Evolutionary conservation across 2,888 invertebrate species (phyloP).

Genomic region (Diarsia rubi): DNA sequence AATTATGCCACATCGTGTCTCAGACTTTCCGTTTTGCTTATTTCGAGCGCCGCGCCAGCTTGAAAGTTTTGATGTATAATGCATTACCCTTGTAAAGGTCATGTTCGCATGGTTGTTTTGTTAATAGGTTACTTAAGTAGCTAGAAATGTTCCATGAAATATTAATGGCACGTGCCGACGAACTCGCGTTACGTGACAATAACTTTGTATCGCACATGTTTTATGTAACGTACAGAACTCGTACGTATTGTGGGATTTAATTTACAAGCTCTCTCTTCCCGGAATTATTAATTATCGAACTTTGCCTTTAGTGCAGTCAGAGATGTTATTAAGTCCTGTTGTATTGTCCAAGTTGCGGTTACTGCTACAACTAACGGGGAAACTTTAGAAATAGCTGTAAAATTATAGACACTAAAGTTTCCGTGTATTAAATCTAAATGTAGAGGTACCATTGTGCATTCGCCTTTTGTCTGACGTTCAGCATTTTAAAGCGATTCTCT

Average conservation of each 20-base stretch:
- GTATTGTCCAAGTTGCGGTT: conserved; percentile 73
- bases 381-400: conserved; percentile 69
- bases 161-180: conserved; percentile 57
- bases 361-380: conserved; percentile 64
- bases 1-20: conserved; percentile 36
- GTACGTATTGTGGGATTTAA: conserved; percentile 54
- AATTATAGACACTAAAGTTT: conserved; percentile 67
- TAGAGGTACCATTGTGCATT: conserved; percentile 59
- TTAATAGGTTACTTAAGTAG: conserved; percentile 34
- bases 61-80: conserved; percentile 33
- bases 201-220: conserved; percentile 56
- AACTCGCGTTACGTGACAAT: conserved; percentile 58
- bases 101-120: conserved; percentile 29
- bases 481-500: conserved; percentile 54
- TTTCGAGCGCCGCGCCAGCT: conserved; percentile 8
- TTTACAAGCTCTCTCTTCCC: conserved; percentile 65
- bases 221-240: conserved; percentile 52
- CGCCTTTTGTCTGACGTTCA: conserved; percentile 51
- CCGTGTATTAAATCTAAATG: conserved; percentile 58
- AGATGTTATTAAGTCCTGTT: conserved; percentile 67
- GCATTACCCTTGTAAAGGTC: conserved; percentile 26
- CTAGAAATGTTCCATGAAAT: conserved; percentile 53
- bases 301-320: conserved; percentile 60
- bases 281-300: conserved; percentile 73
- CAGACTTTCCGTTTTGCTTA: conserved; percentile 23